Percentiles rank a stretch among this genome's conserved stretches.
Conservation (phyloP, 2,113 vertebrate species). For the Phasianus colchicus region DNA sequence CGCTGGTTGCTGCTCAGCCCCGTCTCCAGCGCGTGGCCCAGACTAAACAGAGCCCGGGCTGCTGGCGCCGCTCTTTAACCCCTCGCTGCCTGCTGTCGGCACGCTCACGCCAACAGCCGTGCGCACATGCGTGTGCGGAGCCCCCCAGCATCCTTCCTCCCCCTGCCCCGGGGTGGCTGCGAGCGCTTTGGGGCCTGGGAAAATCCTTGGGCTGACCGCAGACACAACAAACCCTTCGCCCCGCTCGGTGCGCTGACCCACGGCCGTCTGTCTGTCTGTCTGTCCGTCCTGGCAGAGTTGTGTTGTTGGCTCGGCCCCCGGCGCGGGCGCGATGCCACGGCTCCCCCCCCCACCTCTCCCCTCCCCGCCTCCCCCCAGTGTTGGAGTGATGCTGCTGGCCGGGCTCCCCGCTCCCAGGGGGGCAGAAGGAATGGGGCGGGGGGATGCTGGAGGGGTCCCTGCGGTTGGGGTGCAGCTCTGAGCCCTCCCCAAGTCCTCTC, state of each 20-base stretch:
- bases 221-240: not conserved
- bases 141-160: not conserved
- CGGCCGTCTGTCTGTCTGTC: not conserved
- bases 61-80: conserved; percentile 38
- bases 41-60: conserved; percentile 35
- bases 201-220: not conserved
- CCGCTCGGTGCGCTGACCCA: not conserved
- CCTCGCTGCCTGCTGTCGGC: not conserved
- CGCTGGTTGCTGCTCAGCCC: not conserved
- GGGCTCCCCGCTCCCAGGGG: not conserved
- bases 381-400: not conserved
- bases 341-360: not conserved
- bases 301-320: no score
- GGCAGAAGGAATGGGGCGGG: not conserved
- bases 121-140: not conserved
- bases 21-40: not conserved
- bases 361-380: not conserved
- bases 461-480: rapidly evolving
- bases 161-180: not conserved
- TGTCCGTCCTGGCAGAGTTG: not conserved
- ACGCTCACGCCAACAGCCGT: not conserved
- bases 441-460: not conserved
- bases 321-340: rapidly evolving
- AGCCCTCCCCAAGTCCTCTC: not conserved
- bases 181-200: not conserved